These are phyloP conservation scores for Rhyacichthys aspro DNA, from an alignment of 2,797 vertebrate species.

Conservation along the genomic window DNA sequence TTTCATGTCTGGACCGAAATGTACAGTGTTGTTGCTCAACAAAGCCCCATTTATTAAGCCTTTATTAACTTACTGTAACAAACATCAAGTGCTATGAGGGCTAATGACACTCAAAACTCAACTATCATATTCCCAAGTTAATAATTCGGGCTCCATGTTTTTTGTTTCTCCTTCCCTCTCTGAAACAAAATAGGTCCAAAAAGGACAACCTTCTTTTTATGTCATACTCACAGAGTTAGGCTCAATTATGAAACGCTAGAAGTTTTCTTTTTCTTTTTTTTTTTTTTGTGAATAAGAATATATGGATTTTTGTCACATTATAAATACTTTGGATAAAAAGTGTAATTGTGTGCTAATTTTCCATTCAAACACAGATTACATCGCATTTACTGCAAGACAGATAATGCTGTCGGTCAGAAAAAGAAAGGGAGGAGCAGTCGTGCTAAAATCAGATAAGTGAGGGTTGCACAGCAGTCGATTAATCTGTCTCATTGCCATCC, in stretches of 20 bases:
- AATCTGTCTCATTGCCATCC: constrained; percentile 73
- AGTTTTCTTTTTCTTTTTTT: too few species aligned
- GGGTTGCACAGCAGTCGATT: constrained; percentile 69
- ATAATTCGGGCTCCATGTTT: constrained; percentile 32
- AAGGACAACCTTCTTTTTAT: constrained; percentile 5
- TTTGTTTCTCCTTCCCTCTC: constrained; percentile 10
- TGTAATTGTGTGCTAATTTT: constrained; percentile 64
- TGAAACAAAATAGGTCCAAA: constrained; percentile 24
- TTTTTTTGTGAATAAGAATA: not conserved
- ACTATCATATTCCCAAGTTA: constrained; percentile 28
- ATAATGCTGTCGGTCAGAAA: constrained; percentile 72
- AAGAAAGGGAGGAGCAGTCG: constrained; percentile 67
- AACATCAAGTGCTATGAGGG: constrained; percentile 27
- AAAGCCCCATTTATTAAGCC: constrained; percentile 34
- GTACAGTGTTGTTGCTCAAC: constrained; percentile 6
- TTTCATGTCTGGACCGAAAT: not conserved
- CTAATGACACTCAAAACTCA: constrained; percentile 30
- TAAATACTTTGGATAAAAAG: constrained; percentile 24
- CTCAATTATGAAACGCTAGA: too few species aligned
- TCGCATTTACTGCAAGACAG: constrained; percentile 64
- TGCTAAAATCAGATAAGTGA: constrained; percentile 74
- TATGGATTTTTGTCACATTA: constrained; percentile 1
- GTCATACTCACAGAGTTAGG: too few species aligned
- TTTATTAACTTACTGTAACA: constrained; percentile 44
- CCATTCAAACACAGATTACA: constrained; percentile 73